Evolutionary conservation across 2,113 vertebrate genomes (phyloP), one percentile per base, ranked within the genome.

Genomic region (Raphicerus campestris): DNA sequence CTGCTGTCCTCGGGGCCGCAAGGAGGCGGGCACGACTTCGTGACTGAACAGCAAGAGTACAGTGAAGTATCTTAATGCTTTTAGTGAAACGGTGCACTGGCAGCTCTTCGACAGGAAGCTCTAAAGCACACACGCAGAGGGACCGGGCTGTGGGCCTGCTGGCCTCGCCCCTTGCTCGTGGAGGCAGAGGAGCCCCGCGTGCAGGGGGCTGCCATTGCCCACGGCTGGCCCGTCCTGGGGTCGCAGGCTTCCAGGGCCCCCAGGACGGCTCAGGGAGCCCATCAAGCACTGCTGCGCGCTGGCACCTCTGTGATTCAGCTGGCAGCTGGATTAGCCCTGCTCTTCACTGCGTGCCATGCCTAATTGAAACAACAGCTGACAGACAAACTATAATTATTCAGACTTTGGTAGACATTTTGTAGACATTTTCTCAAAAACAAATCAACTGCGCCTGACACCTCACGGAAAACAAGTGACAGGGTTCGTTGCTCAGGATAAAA

Each of bases 351-450:
- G n/a, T 30, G 45, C 73, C 47, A 4, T 47, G 49, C 93, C 95
- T 92, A 97, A 90, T 51, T 83, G 90, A 93, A 96, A 92, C 81
- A 95, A 90, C 75, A 85, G 63, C 91, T 95, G 97, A 92, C 96
- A 96, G 97, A 77, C 77, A 32, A 87, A 70, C 93, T 56, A 26
- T 94, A 87, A 81, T 95, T 94, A 92, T 66, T 56, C 94, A 77
- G 93, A 94, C 87, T 81, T 93, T 56, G 80, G 92, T 96, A 92
- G 96, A 86, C 60, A 91, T 56, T 85, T 75, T 66, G 87, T 94
- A 82, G 97, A 95, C 66, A 77, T 93, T 97, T 96, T 96, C 94
- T 87, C 10, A n/a, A 61, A 97, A 94, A 97, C 93, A 95, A 92
- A 95, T 92, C 96, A 96, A 93, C 82, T 28, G 42, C 39, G 32